Conservation (phyloP, 2,888 invertebrate genomes). For the Reticulitermes lucifugus region DNA sequence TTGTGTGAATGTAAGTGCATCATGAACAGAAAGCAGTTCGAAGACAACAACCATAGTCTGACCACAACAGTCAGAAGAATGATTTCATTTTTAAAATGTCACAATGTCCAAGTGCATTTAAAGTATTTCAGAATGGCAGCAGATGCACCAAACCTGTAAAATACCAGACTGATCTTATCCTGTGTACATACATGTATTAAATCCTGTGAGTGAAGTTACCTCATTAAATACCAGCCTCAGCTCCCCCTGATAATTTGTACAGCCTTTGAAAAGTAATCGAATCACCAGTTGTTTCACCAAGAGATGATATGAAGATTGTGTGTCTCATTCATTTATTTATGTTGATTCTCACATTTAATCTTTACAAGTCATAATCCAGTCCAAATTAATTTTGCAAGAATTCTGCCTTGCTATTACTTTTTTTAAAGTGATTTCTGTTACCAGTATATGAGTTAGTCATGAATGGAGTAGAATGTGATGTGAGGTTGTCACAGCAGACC, state of each 20-base stretch:
- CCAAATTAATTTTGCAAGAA: no score
- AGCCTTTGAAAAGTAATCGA: not conserved
- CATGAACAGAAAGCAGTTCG: not conserved
- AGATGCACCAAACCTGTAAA: not conserved
- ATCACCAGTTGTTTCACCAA: not conserved
- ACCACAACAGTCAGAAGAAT: not conserved
- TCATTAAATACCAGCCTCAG: not conserved
- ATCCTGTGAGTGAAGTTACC: conserved; percentile 16
- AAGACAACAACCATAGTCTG: not conserved
- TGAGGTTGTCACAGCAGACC: no score
- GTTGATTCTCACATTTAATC: no score
- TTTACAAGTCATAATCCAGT: no score
- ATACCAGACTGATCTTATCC: not conserved
- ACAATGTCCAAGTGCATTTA: not conserved
- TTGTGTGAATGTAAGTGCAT: conserved; percentile 5
- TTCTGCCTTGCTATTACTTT: no score
- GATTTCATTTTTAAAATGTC: not conserved
- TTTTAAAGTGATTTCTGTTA: no score
- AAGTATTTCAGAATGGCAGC: not conserved
- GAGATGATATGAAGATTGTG: not conserved
- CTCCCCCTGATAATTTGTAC: not conserved
- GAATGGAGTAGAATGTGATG: no score
- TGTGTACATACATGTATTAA: conserved; percentile 6
- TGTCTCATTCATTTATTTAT: no score
- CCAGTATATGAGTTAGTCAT: no score